Conservation (phyloP, 2,797 vertebrate species). For the Podargus strigoides region DNA sequence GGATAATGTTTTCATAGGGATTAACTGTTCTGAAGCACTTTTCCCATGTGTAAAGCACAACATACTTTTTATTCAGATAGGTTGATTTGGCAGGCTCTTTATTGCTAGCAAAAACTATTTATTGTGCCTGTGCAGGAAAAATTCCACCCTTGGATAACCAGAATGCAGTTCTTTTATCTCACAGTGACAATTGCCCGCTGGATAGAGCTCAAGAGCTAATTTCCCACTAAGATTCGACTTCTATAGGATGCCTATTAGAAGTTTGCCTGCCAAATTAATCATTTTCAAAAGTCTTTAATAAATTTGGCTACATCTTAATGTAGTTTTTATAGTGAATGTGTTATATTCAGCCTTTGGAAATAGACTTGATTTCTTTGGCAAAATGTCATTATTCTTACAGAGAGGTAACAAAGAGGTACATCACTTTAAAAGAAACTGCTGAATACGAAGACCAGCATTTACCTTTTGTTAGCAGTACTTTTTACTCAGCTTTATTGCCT, state of each 20-base stretch:
- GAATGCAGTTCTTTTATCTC: not conserved
- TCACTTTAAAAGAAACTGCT: not conserved
- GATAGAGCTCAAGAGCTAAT: conserved; percentile 2
- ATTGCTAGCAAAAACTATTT: conserved; percentile 10
- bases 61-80: conserved; percentile 44
- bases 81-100: conserved; percentile 21
- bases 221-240: not conserved
- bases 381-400: not conserved
- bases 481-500: not conserved
- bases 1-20: conserved; percentile 44
- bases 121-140: not conserved
- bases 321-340: not conserved
- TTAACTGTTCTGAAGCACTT: conserved; percentile 54
- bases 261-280: not conserved
- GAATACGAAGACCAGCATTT: not conserved
- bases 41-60: conserved; percentile 39
- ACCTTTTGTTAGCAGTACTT: not conserved
- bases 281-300: not conserved
- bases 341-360: not conserved
- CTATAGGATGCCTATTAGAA: not conserved
- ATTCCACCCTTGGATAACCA: not conserved
- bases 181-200: not conserved
- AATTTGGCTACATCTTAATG: not conserved
- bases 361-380: not conserved
- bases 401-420: not conserved